A percentile compares a stretch with the other conserved stretches of the same genome.
These are phyloP conservation scores for Saiga tatarica DNA, from an alignment of 2,113 vertebrate species.

Conservation along the genomic window DNA sequence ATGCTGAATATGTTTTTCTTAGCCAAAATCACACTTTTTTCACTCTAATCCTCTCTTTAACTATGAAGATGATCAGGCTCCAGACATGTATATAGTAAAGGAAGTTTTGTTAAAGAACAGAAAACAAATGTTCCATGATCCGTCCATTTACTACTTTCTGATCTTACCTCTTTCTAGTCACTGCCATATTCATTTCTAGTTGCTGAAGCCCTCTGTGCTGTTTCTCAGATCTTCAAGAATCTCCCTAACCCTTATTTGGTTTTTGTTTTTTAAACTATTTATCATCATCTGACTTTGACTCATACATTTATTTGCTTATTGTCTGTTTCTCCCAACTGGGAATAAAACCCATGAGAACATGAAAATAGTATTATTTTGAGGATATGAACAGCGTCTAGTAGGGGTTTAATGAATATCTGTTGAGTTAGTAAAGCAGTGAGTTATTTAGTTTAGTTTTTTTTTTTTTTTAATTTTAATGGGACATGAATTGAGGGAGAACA, in stretches of 20 bases:
- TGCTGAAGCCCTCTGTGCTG: not conserved
- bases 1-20: not conserved
- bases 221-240: not conserved
- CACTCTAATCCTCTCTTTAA: not conserved
- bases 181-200: not conserved
- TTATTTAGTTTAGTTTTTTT: not conserved
- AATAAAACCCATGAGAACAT: not conserved
- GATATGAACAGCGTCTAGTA: not conserved
- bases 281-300: not conserved
- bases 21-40: not conserved
- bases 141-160: not conserved
- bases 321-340: not conserved
- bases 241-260: not conserved
- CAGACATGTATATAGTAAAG: not conserved
- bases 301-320: not conserved
- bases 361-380: not conserved
- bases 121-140: not conserved
- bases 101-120: not conserved
- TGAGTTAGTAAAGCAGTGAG: not conserved
- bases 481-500: not conserved
- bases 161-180: not conserved
- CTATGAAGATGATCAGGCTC: not conserved
- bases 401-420: not conserved
- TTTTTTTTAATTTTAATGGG: not conserved
- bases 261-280: not conserved